A percentile compares a stretch with the other conserved stretches of the same genome.
Conservation (phyloP, 1,140 invertebrate genomes). For the Diorhabda carinulata region DNA sequence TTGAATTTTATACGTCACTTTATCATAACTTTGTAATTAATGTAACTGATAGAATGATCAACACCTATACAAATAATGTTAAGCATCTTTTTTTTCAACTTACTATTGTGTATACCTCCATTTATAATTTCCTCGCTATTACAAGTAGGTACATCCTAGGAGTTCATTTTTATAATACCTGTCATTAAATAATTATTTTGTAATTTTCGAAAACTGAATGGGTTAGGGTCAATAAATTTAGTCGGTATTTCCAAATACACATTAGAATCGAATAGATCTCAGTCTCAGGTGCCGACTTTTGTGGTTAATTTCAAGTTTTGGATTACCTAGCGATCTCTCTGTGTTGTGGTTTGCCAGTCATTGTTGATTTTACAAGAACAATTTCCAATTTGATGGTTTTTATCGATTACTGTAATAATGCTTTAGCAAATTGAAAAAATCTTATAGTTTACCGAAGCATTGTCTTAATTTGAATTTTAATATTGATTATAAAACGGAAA, state of each 20-base stretch:
- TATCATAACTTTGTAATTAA: too few species aligned
- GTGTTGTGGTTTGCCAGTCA: background rate
- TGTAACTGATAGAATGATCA: too few species aligned
- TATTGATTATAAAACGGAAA: too few species aligned
- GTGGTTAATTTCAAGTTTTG: background rate
- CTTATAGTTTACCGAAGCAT: too few species aligned
- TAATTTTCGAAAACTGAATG: constrained; percentile 3
- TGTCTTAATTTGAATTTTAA: too few species aligned
- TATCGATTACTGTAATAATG: background rate
- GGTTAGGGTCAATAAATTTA: background rate
- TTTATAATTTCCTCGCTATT: background rate
- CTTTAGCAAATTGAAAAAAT: background rate
- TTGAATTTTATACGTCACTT: too few species aligned
- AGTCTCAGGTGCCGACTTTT: background rate
- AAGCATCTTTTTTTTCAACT: too few species aligned
- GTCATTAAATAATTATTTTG: constrained; percentile 1
- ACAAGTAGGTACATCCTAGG: background rate
- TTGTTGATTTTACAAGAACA: background rate
- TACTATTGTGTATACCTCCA: background rate
- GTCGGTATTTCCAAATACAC: background rate
- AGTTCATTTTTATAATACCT: background rate
- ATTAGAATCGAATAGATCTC: background rate
- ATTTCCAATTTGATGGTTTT: background rate
- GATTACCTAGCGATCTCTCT: background rate
- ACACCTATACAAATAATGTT: too few species aligned